Evolutionary conservation across 2,888 invertebrate species (phyloP).

Genomic region (Leucophenga maculata): DNA sequence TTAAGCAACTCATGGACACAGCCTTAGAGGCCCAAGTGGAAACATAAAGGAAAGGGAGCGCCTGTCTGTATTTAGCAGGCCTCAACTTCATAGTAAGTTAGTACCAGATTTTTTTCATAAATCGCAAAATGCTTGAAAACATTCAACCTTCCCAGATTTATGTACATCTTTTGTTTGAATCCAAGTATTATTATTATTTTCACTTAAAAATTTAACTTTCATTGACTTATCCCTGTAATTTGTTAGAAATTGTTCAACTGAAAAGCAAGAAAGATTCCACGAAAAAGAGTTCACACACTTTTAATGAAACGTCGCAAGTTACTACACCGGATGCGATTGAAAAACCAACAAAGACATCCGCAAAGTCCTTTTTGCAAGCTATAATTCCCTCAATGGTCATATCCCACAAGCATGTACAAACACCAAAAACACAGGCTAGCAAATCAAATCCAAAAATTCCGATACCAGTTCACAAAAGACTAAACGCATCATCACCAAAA

Average conservation of each 20-base stretch:
- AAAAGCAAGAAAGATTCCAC: constrained; percentile 74
- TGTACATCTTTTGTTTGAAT: no score
- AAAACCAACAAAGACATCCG: constrained; percentile 39
- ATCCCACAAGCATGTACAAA: constrained; percentile 27
- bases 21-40: constrained; percentile 65
- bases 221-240: constrained; percentile 14
- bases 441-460: constrained; percentile 12
- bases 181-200: neutral
- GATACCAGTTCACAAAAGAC: neutral
- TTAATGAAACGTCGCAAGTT: constrained; percentile 66
- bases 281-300: constrained; percentile 75
- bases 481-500: constrained; percentile 21
- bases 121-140: neutral
- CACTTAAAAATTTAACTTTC: neutral
- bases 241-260: constrained; percentile 57
- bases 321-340: constrained; percentile 21
- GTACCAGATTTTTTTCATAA: constrained; percentile 69
- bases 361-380: constrained; percentile 46
- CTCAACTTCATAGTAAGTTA: constrained; percentile 77
- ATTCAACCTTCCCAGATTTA: no score
- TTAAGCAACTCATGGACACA: constrained; percentile 64
- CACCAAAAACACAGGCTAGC: neutral
- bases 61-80: constrained; percentile 73
- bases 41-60: constrained; percentile 73
- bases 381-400: constrained; percentile 47